Evolutionary conservation across 2,797 vertebrate genomes (phyloP).

Genomic region (Diplodus sargus): DNA sequence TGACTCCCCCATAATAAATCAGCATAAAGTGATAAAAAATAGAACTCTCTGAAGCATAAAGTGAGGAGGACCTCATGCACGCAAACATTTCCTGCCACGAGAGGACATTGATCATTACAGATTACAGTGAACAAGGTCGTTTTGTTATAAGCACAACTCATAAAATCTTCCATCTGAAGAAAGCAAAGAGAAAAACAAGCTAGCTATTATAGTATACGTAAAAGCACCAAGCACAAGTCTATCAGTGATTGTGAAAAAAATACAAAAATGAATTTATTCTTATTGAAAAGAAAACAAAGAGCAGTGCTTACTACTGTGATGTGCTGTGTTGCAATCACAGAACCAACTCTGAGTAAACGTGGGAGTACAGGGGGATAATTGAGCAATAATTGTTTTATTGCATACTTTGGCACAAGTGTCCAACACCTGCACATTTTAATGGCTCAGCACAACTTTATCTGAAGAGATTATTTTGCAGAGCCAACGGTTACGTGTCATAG

Average conservation of each 20-base stretch:
- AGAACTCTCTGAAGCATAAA: neutral
- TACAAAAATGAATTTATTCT: neutral
- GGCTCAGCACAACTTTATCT: neutral
- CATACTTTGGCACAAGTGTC: neutral
- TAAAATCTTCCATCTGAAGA: neutral
- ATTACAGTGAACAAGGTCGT: constrained; percentile 8
- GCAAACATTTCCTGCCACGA: neutral
- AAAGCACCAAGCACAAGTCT: neutral
- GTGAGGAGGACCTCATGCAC: neutral
- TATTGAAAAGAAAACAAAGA: constrained; percentile 1
- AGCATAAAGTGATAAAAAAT: neutral
- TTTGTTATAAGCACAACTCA: neutral
- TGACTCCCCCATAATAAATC: too few species aligned
- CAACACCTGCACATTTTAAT: neutral
- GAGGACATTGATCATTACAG: neutral
- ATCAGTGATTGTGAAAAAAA: neutral
- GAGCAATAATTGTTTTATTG: constrained; percentile 35
- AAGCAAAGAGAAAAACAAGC: constrained; percentile 14
- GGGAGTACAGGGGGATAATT: constrained; percentile 12
- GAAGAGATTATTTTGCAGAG: neutral
- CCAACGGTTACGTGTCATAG: neutral
- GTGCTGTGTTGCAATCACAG: constrained; percentile 14
- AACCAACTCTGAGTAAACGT: neutral
- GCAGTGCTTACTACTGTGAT: neutral
- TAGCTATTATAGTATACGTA: neutral